These are phyloP conservation scores for Protonibea diacanthus DNA, from an alignment of 2,797 vertebrate species.

Conservation along the genomic window DNA sequence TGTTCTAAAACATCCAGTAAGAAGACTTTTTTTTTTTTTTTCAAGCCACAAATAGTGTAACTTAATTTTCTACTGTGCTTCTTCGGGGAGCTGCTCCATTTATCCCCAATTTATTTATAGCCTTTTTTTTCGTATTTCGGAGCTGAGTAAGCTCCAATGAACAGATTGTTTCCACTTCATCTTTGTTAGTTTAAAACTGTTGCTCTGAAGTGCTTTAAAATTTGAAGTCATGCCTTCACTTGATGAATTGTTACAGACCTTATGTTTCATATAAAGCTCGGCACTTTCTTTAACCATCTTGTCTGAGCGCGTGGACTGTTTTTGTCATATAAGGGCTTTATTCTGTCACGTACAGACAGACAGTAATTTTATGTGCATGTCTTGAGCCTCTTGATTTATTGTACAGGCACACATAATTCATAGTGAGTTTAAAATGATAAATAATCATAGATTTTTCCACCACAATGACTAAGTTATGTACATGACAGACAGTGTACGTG, in stretches of 20 bases:
- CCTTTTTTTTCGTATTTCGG: constrained; percentile 4
- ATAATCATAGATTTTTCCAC: too few species aligned
- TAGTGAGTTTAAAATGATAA: too few species aligned
- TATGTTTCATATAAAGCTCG: background rate
- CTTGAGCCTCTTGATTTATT: background rate
- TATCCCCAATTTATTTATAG: background rate
- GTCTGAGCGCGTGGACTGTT: background rate
- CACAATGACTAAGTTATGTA: too few species aligned
- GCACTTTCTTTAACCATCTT: background rate
- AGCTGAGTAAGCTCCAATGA: background rate
- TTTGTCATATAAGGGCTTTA: background rate
- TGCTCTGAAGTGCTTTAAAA: background rate
- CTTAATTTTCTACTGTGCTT: constrained; percentile 14
- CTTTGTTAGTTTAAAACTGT: background rate
- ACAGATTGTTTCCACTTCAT: background rate
- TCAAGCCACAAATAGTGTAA: background rate
- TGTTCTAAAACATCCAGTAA: constrained; percentile 2
- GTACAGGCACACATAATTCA: too few species aligned
- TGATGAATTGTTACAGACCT: background rate
- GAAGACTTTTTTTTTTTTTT: constrained; percentile 5
- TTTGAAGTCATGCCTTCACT: background rate
- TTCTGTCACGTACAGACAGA: background rate
- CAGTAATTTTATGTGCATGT: background rate
- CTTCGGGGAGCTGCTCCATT: background rate
- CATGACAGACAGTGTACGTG: too few species aligned